phyloP scores from a whole-genome alignment of 2,113 vertebrate genomes.

The Salminus brasiliensis region DNA sequence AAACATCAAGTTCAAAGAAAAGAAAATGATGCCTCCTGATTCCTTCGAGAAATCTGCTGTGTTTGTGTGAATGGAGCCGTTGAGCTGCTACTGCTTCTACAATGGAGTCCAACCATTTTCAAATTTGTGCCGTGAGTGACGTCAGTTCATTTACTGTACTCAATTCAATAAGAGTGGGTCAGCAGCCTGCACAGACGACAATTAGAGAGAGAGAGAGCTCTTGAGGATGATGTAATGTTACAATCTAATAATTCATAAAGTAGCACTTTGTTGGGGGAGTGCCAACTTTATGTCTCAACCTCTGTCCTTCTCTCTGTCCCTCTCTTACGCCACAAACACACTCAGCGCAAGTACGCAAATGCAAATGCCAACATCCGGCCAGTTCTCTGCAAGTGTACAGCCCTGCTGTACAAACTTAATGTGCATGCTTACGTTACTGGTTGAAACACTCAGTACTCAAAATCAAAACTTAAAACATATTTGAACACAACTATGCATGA shows the following conservation, averaged over 20 bases:
- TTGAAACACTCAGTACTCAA: too few relatives aligned
- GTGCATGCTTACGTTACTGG: too few relatives aligned
- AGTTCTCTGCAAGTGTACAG: too few relatives aligned
- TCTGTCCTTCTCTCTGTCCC: conserved; percentile 7
- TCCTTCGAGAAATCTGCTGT: neutral
- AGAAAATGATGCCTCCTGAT: conserved; percentile 53
- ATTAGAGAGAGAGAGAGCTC: too few relatives aligned
- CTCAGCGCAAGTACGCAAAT: too few relatives aligned
- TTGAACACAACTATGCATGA: too few relatives aligned
- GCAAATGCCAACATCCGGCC: too few relatives aligned
- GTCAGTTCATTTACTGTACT: neutral
- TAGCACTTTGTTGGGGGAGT: conserved; percentile 47
- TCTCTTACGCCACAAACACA: neutral
- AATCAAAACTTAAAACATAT: too few relatives aligned
- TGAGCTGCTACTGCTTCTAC: neutral
- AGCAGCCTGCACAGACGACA: neutral
- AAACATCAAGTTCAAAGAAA: conserved; percentile 75
- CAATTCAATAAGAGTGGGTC: conserved; percentile 10
- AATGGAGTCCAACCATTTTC: neutral
- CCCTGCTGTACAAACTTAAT: too few relatives aligned
- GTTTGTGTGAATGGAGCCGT: neutral
- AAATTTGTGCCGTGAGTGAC: conserved; percentile 15
- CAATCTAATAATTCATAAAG: conserved; percentile 66
- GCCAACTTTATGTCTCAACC: conserved; percentile 29
- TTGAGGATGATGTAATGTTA: conserved; percentile 61